Conservation (phyloP, 2,888 invertebrate species). For the Idaea biselata region DNA sequence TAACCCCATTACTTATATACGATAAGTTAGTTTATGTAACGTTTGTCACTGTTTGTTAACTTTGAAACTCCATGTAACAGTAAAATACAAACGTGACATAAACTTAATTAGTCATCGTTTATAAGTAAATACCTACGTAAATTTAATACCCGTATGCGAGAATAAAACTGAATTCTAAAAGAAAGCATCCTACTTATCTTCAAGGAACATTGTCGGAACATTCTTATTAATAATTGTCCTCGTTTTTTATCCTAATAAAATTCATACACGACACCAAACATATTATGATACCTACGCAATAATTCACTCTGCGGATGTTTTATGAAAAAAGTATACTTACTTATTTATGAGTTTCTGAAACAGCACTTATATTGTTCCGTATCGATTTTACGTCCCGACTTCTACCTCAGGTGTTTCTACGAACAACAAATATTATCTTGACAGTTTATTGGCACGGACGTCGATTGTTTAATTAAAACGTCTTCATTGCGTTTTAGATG, state of each 20-base stretch:
- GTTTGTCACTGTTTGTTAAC: too few species aligned
- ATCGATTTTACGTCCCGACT: conserved; percentile 59
- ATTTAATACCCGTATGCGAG: too few species aligned
- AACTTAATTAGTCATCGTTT: too few species aligned
- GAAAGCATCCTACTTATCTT: neutral
- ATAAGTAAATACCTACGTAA: too few species aligned
- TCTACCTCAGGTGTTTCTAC: conserved; percentile 56
- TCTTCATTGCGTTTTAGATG: conserved; percentile 32
- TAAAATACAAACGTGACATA: too few species aligned
- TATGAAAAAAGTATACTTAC: neutral
- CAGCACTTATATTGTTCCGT: conserved; percentile 32
- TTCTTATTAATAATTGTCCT: neutral
- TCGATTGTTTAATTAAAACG: conserved; percentile 60
- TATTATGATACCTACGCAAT: neutral
- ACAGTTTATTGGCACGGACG: conserved; percentile 56
- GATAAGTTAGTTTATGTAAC: too few species aligned
- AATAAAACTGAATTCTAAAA: neutral
- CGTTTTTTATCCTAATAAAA: neutral
- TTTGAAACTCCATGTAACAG: too few species aligned
- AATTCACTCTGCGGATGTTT: neutral
- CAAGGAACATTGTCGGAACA: neutral
- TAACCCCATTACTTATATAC: too few species aligned
- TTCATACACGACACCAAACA: neutral
- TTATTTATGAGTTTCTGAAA: neutral
- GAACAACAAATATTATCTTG: conserved; percentile 61